phyloP scores from a whole-genome alignment of 2,797 vertebrate species.

The Enteromius thamalakanensis region DNA sequence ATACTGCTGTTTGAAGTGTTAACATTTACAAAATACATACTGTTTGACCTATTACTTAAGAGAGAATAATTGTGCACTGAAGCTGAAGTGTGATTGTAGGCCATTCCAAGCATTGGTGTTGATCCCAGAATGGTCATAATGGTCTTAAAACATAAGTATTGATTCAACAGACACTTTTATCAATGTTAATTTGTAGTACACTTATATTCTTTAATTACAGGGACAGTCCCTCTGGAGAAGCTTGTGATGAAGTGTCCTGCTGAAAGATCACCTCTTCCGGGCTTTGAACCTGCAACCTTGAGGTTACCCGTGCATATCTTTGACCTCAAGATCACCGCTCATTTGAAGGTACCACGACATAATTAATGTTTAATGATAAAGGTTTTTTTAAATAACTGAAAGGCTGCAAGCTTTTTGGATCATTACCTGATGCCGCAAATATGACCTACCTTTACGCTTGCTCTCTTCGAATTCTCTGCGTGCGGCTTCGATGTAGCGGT shows the following conservation, averaged over 20 bases:
- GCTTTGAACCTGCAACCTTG: not conserved
- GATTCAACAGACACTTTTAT: not conserved
- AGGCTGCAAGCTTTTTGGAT: slow-evolving; percentile 8
- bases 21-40: not conserved
- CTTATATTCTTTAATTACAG: slow-evolving; percentile 1
- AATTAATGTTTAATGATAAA: not conserved
- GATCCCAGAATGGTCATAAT: not conserved
- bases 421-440: not conserved
- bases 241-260: not conserved
- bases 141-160: too few species aligned
- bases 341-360: not conserved
- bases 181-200: not conserved
- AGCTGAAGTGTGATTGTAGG: not conserved
- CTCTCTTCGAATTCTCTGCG: slow-evolving; percentile 75
- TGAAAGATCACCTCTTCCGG: not conserved
- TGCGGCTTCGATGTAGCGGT: slow-evolving; percentile 76
- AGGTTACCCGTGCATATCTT: not conserved
- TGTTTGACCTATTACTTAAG: not conserved
- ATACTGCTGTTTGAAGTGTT: not conserved
- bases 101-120: not conserved
- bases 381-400: not conserved
- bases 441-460: slow-evolving; percentile 70
- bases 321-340: not conserved
- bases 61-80: not conserved
- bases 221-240: not conserved